Evolutionary conservation across 2,113 vertebrate genomes (phyloP).

Genomic region (Indicator maculatus): DNA sequence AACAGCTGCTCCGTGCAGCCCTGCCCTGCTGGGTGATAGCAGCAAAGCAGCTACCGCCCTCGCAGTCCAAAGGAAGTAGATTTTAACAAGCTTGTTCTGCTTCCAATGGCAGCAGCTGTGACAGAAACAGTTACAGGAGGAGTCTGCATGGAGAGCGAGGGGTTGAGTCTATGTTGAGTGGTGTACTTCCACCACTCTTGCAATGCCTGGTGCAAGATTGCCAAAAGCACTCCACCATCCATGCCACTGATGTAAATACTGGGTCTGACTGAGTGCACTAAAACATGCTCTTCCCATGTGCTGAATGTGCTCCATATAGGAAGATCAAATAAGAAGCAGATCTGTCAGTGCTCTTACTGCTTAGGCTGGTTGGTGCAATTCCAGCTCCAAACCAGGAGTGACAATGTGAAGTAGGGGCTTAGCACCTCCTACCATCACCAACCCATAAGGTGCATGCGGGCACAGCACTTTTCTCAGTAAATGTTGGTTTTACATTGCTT

Average conservation of each 20-base stretch:
- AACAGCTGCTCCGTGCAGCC: neutral
- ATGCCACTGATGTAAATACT: neutral
- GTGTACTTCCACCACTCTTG: neutral
- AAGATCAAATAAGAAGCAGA: neutral
- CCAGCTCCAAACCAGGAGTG: neutral
- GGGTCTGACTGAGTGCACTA: neutral
- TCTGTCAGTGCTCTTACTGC: neutral
- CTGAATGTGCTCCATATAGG: rapidly evolving
- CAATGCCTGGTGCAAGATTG: neutral
- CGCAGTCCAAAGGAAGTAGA: neutral
- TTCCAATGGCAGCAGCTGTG: neutral
- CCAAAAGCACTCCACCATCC: neutral
- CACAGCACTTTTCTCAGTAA: neutral
- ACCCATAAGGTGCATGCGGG: neutral
- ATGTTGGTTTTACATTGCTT: neutral
- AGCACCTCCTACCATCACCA: neutral
- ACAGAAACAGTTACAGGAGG: neutral
- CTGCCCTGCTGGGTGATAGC: neutral
- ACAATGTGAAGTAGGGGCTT: neutral
- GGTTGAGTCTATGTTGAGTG: rapidly evolving
- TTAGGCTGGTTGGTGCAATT: neutral
- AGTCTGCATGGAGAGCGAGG: neutral
- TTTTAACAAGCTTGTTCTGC: neutral
- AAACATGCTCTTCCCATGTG: neutral
- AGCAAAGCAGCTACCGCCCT: neutral